Evolutionary conservation across 2,797 vertebrate genomes (phyloP).

Genomic region (Cercopithecus petaurista): DNA sequence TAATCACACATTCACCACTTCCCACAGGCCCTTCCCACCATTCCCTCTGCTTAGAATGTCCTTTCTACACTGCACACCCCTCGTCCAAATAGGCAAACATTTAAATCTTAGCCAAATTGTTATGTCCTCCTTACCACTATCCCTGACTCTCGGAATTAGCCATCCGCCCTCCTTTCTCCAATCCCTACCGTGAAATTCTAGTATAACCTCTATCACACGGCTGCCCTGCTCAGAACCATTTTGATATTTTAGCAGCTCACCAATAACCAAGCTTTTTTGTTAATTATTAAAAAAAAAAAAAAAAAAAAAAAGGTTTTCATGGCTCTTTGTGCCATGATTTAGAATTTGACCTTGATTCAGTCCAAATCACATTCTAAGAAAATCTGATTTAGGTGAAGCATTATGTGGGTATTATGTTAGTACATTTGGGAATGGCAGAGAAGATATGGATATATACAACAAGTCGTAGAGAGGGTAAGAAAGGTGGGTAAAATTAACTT

Average conservation of each 20-base stretch:
- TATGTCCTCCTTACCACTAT: neutral
- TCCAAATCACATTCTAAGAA: slow-evolving; percentile 31
- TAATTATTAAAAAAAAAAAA: neutral
- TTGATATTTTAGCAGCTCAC: neutral
- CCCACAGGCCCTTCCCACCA: neutral
- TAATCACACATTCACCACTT: neutral
- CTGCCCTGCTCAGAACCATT: neutral
- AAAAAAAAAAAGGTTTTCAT: neutral
- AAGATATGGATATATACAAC: neutral
- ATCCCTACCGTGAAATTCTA: too few relatives aligned
- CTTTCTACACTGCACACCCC: neutral
- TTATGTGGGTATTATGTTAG: slow-evolving; percentile 5
- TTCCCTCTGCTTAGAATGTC: neutral
- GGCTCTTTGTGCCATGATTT: slow-evolving; percentile 37
- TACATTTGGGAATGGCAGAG: neutral
- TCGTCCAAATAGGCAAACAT: neutral
- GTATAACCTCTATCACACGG: neutral
- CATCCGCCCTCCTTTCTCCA: neutral
- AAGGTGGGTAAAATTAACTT: slow-evolving; percentile 36
- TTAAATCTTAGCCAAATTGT: neutral
- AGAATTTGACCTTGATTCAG: slow-evolving; percentile 48
- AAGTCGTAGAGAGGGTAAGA: neutral
- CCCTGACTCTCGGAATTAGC: neutral
- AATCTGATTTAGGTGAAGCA: slow-evolving; percentile 16
- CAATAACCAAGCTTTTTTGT: slow-evolving; percentile 10